A percentile compares a stretch with the other conserved stretches of the same genome.
These are phyloP conservation scores for Ctenopoma kingsleyae DNA, from an alignment of 2,797 vertebrate species.

Conservation along the genomic window DNA sequence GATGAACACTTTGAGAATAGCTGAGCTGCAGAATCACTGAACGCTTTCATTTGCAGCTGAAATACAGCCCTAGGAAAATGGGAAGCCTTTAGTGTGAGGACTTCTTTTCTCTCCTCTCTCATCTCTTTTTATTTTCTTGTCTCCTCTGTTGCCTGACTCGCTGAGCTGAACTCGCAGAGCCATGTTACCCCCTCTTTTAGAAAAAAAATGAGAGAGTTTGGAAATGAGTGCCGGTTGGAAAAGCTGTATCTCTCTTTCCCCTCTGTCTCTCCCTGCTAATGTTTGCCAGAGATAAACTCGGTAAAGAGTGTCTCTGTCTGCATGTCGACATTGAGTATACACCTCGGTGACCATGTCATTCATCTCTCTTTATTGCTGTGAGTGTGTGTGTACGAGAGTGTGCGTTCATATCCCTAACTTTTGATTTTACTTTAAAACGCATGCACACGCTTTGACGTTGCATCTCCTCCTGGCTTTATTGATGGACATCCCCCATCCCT, in stretches of 20 bases:
- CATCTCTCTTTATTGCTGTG: slow-evolving; percentile 55
- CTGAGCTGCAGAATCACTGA: slow-evolving; percentile 52
- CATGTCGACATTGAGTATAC: slow-evolving; percentile 43
- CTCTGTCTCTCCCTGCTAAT: slow-evolving; percentile 45
- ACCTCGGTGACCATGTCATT: slow-evolving; percentile 60
- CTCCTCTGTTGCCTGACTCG: slow-evolving; percentile 27
- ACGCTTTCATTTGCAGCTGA: slow-evolving; percentile 50
- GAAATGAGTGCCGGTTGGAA: slow-evolving; percentile 32
- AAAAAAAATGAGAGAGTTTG: slow-evolving; percentile 16
- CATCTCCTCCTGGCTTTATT: slow-evolving; percentile 1
- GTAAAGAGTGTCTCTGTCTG: slow-evolving; percentile 62
- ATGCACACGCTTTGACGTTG: not conserved
- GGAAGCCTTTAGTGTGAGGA: slow-evolving; percentile 48
- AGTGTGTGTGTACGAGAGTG: slow-evolving; percentile 3
- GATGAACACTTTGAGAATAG: slow-evolving; percentile 41
- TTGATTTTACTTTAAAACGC: slow-evolving; percentile 16
- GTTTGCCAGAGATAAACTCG: slow-evolving; percentile 70
- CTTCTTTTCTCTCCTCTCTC: slow-evolving; percentile 33
- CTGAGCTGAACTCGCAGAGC: slow-evolving; percentile 26
- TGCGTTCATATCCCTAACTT: slow-evolving; percentile 18
- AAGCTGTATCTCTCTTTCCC: slow-evolving; percentile 42
- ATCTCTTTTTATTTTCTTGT: slow-evolving; percentile 26
- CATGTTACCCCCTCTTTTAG: not conserved
- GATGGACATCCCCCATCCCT: not conserved
- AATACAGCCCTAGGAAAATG: slow-evolving; percentile 46